phyloP scores from a whole-genome alignment of 1,140 invertebrate species.

The Phortica variegata region DNA sequence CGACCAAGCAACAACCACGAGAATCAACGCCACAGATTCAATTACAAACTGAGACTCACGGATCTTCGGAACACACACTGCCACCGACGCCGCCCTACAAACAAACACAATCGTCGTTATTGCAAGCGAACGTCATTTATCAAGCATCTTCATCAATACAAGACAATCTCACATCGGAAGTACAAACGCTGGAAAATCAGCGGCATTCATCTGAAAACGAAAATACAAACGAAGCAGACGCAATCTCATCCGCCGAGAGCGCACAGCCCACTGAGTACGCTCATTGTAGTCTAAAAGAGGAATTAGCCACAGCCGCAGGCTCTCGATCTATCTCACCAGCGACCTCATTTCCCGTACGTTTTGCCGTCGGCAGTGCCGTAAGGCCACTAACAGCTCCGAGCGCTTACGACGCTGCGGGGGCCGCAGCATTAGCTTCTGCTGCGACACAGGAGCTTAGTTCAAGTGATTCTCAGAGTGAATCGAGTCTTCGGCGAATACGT shows the following conservation, averaged over 20 bases:
- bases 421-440: slow-evolving; percentile 17
- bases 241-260: slow-evolving; percentile 42
- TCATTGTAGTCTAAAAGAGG: too few species aligned
- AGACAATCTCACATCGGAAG: neutral
- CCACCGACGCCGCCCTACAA: slow-evolving; percentile 21
- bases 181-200: neutral
- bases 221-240: slow-evolving; percentile 20
- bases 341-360: too few species aligned
- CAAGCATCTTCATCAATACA: slow-evolving; percentile 14
- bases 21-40: too few species aligned
- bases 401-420: slow-evolving; percentile 36
- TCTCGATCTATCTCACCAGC: slow-evolving; percentile 10
- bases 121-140: neutral
- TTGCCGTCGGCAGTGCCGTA: slow-evolving; percentile 48
- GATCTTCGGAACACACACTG: neutral
- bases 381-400: slow-evolving; percentile 23
- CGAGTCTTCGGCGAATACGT: slow-evolving; percentile 35
- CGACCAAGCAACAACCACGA: slow-evolving; percentile 8
- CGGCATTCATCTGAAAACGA: slow-evolving; percentile 16
- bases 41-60: too few species aligned
- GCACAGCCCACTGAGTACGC: slow-evolving; percentile 22
- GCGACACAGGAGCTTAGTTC: slow-evolving; percentile 39
- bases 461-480: slow-evolving; percentile 36
- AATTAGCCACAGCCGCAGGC: neutral
- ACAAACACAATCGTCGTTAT: neutral